These are phyloP conservation scores for Drosophila subobscura DNA, from an alignment of 1,140 invertebrate species.

Conservation along the genomic window DNA sequence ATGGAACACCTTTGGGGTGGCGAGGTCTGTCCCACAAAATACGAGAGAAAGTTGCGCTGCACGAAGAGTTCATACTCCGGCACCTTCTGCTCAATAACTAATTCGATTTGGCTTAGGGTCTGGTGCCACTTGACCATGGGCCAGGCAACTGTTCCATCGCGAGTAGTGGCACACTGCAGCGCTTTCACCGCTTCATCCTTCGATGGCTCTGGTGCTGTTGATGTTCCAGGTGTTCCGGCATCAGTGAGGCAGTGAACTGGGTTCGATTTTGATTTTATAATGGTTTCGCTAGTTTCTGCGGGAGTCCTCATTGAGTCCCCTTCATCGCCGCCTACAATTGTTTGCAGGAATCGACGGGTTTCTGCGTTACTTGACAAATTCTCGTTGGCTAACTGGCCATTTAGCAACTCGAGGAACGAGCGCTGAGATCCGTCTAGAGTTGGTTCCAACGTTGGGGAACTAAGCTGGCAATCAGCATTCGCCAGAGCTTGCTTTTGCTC, in stretches of 20 bases:
- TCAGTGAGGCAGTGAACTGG: not conserved
- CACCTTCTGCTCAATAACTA: conserved; percentile 52
- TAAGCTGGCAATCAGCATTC: too few relatives aligned
- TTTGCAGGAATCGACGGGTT: conserved; percentile 3
- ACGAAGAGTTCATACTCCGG: conserved; percentile 42
- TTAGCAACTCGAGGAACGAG: conserved; percentile 1
- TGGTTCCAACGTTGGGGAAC: too few relatives aligned
- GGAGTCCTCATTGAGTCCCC: not conserved
- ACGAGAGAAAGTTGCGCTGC: conserved; percentile 21
- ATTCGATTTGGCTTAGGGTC: conserved; percentile 32
- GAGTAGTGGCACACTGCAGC: conserved; percentile 7
- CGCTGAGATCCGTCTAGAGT: too few relatives aligned
- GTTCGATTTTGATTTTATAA: too few relatives aligned
- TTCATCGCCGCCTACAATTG: conserved; percentile 1
- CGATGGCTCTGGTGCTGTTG: not conserved
- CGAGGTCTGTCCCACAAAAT: conserved; percentile 8
- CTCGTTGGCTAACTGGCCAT: not conserved
- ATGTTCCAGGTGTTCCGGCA: not conserved
- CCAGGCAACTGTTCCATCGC: conserved; percentile 19
- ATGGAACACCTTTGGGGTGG: conserved; percentile 54
- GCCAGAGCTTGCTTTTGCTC: too few relatives aligned
- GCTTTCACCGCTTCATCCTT: not conserved
- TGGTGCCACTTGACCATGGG: conserved; percentile 62
- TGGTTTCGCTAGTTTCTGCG: too few relatives aligned
- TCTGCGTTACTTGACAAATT: not conserved